Evolutionary conservation across 2,797 vertebrate species (phyloP), one percentile per base, ranked within the genome.

Genomic region (Valencia hispanica): DNA sequence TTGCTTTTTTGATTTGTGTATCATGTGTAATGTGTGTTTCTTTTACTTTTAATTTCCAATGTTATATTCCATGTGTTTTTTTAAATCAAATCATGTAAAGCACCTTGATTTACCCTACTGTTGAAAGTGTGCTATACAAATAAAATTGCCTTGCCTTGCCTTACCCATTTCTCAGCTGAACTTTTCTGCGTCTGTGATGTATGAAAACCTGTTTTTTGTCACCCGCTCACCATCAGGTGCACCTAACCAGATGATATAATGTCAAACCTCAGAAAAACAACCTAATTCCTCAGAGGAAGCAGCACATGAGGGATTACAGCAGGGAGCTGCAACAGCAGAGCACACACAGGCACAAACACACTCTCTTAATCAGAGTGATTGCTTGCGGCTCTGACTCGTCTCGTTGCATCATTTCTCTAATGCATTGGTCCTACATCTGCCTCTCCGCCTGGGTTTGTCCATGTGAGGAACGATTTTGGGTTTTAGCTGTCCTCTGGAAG

Each of bases 351-450:
- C 76, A 59, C 59, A n/a, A 71, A 66, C 79, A 45, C 79, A 77
- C 87, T 74, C 80, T 57, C 84, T 82, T 90, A 92, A 93, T 94
- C 94, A 93, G 73, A 83, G 79, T 93, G 91, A 95, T 94, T 93
- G 91, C 93, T 91, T 81, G 85, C 70, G 81, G 89, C 92, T 91
- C 87, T 92, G 87, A 87, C 85, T 92, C 84, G 73, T 91, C 86
- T 88, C 86, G 73, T 94, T 94, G 94, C 93, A 93, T 94, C 94
- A 95, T 93, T 86, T 88, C 92, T 91, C 90, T 91, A 89, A 93
- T 93, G 93, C 87, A 91, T 91, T 90, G 83, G 77, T 81, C 86
- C 85, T 84, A 79, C 69, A 81, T 90, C 86, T 77, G 72, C 79
- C 57, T 81, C 32, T 82, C 72, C 77, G 11, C 5, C 27, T 81